A percentile compares a stretch with the other conserved stretches of the same genome.
Evolutionary conservation across 1,140 invertebrate genomes (phyloP).

Genomic region (Drosophila guanche): DNA sequence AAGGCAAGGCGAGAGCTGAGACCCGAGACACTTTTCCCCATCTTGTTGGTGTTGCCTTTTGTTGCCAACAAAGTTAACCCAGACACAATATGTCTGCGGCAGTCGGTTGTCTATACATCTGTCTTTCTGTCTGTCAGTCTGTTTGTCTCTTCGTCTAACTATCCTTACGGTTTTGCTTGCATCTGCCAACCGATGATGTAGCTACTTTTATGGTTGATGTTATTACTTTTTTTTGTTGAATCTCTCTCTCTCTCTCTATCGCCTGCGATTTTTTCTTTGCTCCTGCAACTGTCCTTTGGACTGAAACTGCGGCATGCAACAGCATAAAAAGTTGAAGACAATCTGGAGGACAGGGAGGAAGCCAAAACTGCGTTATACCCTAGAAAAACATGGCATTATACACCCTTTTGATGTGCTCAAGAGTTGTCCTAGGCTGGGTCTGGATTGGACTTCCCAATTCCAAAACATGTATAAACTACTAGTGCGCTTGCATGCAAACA

Average conservation of each 20-base stretch:
- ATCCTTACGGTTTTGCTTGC: slow-evolving; percentile 50
- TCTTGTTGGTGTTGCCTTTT: slow-evolving; percentile 44
- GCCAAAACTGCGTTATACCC: not conserved
- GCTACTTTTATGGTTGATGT: slow-evolving; percentile 81
- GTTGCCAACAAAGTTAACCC: slow-evolving; percentile 76
- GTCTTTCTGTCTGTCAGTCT: slow-evolving; percentile 15
- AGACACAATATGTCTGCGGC: slow-evolving; percentile 78
- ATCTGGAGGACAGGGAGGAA: not conserved
- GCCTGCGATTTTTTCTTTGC: slow-evolving; percentile 31
- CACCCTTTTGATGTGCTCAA: no score
- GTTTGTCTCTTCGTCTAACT: slow-evolving; percentile 22
- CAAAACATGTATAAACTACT: not conserved
- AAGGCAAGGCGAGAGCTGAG: slow-evolving; percentile 17
- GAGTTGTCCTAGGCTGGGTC: no score
- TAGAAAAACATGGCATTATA: not conserved
- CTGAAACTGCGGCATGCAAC: slow-evolving; percentile 59
- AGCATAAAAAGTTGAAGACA: slow-evolving; percentile 52
- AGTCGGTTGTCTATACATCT: slow-evolving; percentile 45
- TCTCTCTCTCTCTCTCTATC: not conserved
- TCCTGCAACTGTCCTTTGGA: slow-evolving; percentile 6
- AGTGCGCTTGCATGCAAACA: not conserved
- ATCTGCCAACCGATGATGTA: slow-evolving; percentile 80
- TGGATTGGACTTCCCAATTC: no score
- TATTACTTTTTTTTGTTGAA: slow-evolving; percentile 72
- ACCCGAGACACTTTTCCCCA: slow-evolving; percentile 54